These are phyloP conservation scores for Fistularia tabacaria DNA, from an alignment of 2,797 vertebrate genomes.

Conservation along the genomic window DNA sequence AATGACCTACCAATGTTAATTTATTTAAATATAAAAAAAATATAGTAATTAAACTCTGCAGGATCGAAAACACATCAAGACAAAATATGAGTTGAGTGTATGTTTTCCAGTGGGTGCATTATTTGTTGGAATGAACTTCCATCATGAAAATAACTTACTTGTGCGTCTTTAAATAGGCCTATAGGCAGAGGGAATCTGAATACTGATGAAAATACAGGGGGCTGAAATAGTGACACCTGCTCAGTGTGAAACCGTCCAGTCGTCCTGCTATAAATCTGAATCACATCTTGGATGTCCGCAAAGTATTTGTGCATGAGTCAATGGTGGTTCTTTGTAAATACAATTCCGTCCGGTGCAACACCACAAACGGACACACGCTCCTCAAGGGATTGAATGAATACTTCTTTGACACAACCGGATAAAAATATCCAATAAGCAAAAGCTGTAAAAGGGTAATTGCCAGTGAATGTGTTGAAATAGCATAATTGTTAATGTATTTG, in stretches of 20 bases:
- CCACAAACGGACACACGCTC: neutral
- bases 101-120: too few species aligned
- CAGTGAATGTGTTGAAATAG: neutral
- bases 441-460: neutral
- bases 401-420: neutral
- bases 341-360: neutral
- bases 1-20: too few species aligned
- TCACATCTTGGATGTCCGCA: neutral
- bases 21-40: too few species aligned
- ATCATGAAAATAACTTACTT: too few species aligned
- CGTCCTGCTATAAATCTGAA: neutral
- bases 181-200: too few species aligned
- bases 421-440: neutral
- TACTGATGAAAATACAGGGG: too few species aligned
- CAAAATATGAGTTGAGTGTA: too few species aligned
- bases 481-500: neutral
- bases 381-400: neutral
- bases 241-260: neutral
- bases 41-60: too few species aligned
- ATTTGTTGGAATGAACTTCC: too few species aligned
- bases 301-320: neutral
- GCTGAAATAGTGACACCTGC: neutral
- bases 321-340: neutral
- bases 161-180: too few species aligned
- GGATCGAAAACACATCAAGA: too few species aligned